A percentile compares a stretch with the other conserved stretches of the same genome.
phyloP scores from a whole-genome alignment of 2,113 vertebrate genomes.

The Ardeotis arabs region DNA sequence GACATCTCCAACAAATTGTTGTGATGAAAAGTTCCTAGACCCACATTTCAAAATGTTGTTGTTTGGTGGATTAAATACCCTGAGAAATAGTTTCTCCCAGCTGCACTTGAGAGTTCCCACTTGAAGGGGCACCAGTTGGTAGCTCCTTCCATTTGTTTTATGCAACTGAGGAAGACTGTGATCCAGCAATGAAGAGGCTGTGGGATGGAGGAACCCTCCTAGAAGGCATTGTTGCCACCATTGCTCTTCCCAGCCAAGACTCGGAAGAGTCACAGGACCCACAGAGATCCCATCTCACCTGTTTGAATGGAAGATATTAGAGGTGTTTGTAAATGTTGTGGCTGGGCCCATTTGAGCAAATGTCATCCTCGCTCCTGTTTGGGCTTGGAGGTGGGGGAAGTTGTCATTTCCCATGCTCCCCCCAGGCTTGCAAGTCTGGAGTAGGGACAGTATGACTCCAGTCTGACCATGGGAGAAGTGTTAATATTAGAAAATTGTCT shows the following conservation, averaged over 20 bases:
- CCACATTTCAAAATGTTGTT: background rate
- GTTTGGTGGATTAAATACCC: rapidly evolving
- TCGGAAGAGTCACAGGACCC: background rate
- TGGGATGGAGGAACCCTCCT: background rate
- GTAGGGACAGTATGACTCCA: background rate
- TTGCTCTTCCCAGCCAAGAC: background rate
- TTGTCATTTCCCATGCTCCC: background rate
- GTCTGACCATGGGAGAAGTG: background rate
- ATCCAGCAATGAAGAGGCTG: background rate
- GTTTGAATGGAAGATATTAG: background rate
- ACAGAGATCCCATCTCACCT: background rate
- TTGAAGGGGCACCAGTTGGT: rapidly evolving
- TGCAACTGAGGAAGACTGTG: rapidly evolving
- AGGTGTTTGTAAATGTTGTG: background rate
- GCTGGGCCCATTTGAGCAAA: background rate
- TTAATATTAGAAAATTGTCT: background rate
- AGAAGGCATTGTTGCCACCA: background rate
- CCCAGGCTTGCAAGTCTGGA: background rate
- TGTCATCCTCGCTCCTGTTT: background rate
- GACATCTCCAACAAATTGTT: too few species aligned
- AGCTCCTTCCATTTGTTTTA: background rate
- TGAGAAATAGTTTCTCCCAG: background rate
- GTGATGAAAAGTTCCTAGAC: background rate
- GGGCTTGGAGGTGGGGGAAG: background rate
- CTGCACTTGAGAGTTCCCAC: background rate